Base-by-base conservation (phyloP, 2,888 invertebrate genomes). In the Ischnura elegans region DNA sequence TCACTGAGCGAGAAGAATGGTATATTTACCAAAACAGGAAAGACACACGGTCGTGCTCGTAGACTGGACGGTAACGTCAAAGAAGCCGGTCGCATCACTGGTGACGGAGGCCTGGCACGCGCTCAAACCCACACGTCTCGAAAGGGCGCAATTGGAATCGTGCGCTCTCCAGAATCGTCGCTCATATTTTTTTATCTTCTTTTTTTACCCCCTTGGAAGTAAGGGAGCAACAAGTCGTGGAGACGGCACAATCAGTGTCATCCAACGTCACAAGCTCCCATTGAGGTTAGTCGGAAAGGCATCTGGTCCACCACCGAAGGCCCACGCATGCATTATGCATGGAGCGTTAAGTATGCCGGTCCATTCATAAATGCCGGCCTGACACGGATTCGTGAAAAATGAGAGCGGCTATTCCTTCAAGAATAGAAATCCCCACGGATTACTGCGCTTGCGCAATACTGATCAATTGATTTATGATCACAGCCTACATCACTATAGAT, bases 241-340 rank as follows among this genome's bases (percentile, higher is more conserved):
- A 51, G 76, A 76, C 36, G 76, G 36, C 76, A 76, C 76, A 76
- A 76, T 76, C 76, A 76, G 76, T 76, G 76, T 76, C 76, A 76
- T 36, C 76, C 76, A 76, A 29, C 36, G 76, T 76, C 76, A 76
- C 76, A 25, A 36, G 76, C 76, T 76, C 76, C 29, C 36, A 36
- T 76, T 36, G 76, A 10, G 36, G 76, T 76, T 76, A 36, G 76
- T 76, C 76, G 36, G 13, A 76, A 36, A 29, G 76, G 76, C 76
- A 76, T 76, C 13, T 76, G 76, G 76, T 36, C 36, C 76, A 36
- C 76, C 76, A 76, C 36, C 13, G 76, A 0, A 36, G 25, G 76
- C 36, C 76, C 76, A 76, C 76, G 36, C 76, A 76, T 76, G 36
- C 36, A 76, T 76, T 76, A 76, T 76, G 76, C 76, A 76, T 76